Evolutionary conservation across 37 sponge, comb jelly and placozoan genomes (phyloP), one percentile per base, ranked within the genome.

Genomic region (Trichoplax adhaerens): DNA sequence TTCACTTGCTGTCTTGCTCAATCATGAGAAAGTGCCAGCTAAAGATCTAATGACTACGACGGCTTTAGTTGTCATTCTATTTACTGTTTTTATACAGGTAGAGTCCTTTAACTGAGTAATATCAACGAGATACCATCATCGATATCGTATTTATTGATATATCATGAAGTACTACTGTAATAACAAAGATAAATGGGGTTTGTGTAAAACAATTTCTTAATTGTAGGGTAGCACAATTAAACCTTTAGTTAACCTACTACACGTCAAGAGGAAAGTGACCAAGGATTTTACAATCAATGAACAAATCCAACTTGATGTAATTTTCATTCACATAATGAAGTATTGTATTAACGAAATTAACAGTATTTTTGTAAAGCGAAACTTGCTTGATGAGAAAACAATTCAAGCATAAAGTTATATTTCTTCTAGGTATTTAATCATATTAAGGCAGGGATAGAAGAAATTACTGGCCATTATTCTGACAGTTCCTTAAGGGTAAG

Each of bases 1-100:
- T 70, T 80, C 87, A 7, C 80, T 94, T 50, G 89, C 88, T 61
- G 75, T 94, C n/a, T 56, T 83, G 2, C 65, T 5, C 0, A 66
- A 72, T 48, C n/a, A 12, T 56, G 29, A 29, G 5, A 82, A 86
- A 55, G 12, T 62, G 1, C 52, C 66, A 0, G 72, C 79, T 29
- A 79, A 86, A 65, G 64, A 79, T 56, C 72, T 69, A 58, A 79
- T 85, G 69, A 57, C 86, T 53, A 82, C 89, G 52, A 83, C 94
- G 4, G 76, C 81, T 4, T 77, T 83, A 29, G 77, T 72, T 0
- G 74, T 94, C 3, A 81, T 89, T 48, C 58, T 94, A n/a, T 94
- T 94, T 78, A 94, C 94, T 51, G 89, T 88, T 29, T 94, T 94
- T 73, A 71, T 90, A 3, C 84, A 87, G 88, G 88, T 86, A 50